Conservation (phyloP, 2,797 vertebrate species). For the Gallinago nigripennis region DNA sequence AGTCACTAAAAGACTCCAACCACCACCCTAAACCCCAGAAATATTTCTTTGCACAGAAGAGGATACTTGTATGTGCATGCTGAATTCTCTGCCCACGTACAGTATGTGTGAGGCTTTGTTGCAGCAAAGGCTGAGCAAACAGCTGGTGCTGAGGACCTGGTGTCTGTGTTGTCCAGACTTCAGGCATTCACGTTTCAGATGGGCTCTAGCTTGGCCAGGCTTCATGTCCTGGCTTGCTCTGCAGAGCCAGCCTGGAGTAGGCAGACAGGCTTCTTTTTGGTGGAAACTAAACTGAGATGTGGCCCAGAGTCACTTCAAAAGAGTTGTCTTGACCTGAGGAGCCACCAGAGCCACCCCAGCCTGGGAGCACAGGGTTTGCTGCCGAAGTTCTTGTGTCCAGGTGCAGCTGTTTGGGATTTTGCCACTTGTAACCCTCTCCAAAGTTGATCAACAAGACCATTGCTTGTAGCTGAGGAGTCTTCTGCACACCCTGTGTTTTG, state of each 20-base stretch:
- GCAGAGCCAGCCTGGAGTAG: not conserved
- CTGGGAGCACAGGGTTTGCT: accelerated
- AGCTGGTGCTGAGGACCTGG: not conserved
- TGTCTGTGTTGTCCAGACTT: accelerated
- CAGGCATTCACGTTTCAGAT: accelerated
- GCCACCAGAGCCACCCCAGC: not conserved
- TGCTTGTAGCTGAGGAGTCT: not conserved
- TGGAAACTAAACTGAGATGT: not conserved
- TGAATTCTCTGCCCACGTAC: not conserved
- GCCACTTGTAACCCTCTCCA: not conserved
- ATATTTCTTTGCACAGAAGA: not conserved
- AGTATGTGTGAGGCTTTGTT: not conserved
- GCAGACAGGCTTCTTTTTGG: not conserved
- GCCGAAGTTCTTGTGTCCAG: too few relatives aligned
- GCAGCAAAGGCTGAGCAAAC: not conserved
- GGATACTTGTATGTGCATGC: not conserved
- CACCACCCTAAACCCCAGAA: not conserved
- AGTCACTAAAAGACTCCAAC: not conserved
- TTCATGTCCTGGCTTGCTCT: not conserved
- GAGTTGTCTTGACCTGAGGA: not conserved
- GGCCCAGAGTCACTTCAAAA: not conserved
- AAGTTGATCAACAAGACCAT: not conserved
- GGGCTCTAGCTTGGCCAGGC: not conserved
- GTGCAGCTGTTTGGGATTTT: not conserved
- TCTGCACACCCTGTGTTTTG: not conserved